Conservation (phyloP, 2,888 invertebrate species). For the Drosophila pegasa region DNA sequence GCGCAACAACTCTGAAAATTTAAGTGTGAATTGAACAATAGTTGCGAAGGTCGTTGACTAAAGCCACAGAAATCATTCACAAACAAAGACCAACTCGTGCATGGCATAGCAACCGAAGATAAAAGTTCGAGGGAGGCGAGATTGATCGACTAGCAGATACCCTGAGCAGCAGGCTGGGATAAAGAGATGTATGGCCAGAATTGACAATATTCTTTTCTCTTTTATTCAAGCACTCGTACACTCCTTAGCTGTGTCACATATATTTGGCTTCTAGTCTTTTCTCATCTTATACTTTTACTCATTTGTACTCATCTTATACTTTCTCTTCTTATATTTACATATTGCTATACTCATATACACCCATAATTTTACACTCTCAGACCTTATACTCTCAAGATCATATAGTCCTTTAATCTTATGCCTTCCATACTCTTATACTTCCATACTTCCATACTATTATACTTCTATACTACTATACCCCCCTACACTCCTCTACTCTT, state of each 20-base stretch:
- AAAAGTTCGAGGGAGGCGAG: background rate
- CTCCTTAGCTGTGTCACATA: no score
- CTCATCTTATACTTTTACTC: no score
- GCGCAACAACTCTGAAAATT: conserved; percentile 32
- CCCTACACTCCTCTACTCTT: background rate
- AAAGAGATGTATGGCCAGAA: no score
- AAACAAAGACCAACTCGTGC: conserved; percentile 13
- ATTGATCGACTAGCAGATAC: background rate
- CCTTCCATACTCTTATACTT: background rate
- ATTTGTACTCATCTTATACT: no score
- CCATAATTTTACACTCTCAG: no score
- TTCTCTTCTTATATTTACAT: no score
- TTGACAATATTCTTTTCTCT: no score
- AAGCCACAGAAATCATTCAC: conserved; percentile 20
- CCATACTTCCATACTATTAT: background rate
- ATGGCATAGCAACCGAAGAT: background rate
- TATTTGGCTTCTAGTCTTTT: no score
- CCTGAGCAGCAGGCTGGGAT: background rate
- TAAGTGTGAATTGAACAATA: conserved; percentile 54
- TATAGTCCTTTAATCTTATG: no score
- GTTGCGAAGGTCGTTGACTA: conserved; percentile 33
- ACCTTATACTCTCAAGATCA: no score
- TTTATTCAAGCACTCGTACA: no score
- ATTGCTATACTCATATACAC: no score
- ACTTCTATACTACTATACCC: background rate